Conservation (phyloP, 2,113 vertebrate genomes). For the Hippoglossus stenolepis region DNA sequence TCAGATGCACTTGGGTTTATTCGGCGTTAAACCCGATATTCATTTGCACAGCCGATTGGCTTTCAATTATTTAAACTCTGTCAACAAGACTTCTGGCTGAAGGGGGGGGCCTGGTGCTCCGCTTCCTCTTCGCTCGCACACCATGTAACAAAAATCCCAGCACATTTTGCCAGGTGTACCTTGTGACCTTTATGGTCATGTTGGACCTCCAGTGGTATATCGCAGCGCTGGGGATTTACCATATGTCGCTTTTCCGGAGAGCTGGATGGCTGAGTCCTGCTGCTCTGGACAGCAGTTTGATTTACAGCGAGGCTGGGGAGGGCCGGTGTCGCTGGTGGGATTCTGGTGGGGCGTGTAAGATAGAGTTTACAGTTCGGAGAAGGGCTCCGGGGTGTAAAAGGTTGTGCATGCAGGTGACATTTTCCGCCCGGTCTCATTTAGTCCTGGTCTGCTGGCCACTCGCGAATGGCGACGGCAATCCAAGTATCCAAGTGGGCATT, state of each 20-base stretch:
- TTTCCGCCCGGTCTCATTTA: slow-evolving; percentile 66
- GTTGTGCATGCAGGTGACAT: slow-evolving; percentile 74
- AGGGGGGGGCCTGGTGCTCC: not conserved
- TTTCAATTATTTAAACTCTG: slow-evolving; percentile 62
- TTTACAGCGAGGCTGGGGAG: slow-evolving; percentile 65
- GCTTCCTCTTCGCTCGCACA: slow-evolving; percentile 35
- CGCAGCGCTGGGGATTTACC: slow-evolving; percentile 62
- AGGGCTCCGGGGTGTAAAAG: slow-evolving; percentile 65
- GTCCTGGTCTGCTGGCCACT: slow-evolving; percentile 42
- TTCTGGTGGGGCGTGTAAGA: slow-evolving; percentile 61
- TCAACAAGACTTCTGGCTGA: slow-evolving; percentile 52
- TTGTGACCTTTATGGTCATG: slow-evolving; percentile 66
- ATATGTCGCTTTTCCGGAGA: slow-evolving; percentile 36
- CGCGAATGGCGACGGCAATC: slow-evolving; percentile 59
- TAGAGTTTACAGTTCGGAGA: slow-evolving; percentile 78
- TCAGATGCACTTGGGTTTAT: slow-evolving; percentile 21
- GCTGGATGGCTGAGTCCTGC: slow-evolving; percentile 42
- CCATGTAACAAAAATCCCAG: slow-evolving; percentile 64
- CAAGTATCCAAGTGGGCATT: slow-evolving; percentile 68
- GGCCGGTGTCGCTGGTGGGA: slow-evolving; percentile 53
- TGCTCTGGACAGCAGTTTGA: slow-evolving; percentile 70
- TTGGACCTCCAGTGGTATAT: slow-evolving; percentile 55
- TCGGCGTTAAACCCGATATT: slow-evolving; percentile 45
- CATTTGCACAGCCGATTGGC: slow-evolving; percentile 37
- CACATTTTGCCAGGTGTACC: slow-evolving; percentile 42